Conservation (phyloP, 2,113 vertebrate genomes). For the Zeus faber region DNA sequence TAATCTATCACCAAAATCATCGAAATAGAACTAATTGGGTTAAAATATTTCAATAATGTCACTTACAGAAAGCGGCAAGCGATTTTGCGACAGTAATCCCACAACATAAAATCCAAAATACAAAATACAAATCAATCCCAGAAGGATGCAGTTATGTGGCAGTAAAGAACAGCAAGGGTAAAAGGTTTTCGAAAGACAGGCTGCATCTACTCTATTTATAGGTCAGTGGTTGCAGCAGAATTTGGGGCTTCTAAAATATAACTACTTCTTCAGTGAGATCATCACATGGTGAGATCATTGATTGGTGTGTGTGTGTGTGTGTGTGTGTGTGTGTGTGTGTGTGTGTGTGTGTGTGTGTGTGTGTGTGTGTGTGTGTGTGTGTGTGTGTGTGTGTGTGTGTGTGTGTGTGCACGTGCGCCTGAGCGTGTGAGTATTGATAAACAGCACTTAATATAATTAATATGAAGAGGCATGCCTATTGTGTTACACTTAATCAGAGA, state of each 20-base stretch:
- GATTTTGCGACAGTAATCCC: too few species aligned
- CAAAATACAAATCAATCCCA: too few species aligned
- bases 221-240: conserved; percentile 50
- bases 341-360: conserved; percentile 25
- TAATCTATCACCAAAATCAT: too few species aligned
- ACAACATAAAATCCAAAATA: too few species aligned
- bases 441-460: conserved; percentile 31
- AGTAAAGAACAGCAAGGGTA: too few species aligned
- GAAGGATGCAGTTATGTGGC: too few species aligned
- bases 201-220: too few species aligned
- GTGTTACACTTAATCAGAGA: conserved; percentile 48
- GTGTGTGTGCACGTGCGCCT: neutral
- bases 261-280: conserved; percentile 51
- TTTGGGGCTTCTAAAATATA: conserved; percentile 38
- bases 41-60: too few species aligned
- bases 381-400: conserved; percentile 31
- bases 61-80: too few species aligned
- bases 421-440: conserved; percentile 39
- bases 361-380: neutral
- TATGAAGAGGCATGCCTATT: conserved; percentile 35
- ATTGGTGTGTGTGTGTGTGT: conserved; percentile 38
- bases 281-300: conserved; percentile 58
- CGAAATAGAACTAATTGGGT: too few species aligned
- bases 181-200: conserved; percentile 35
- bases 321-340: neutral